Evolutionary conservation across 2,888 invertebrate species (phyloP).

Genomic region (Epiblema foenella): DNA sequence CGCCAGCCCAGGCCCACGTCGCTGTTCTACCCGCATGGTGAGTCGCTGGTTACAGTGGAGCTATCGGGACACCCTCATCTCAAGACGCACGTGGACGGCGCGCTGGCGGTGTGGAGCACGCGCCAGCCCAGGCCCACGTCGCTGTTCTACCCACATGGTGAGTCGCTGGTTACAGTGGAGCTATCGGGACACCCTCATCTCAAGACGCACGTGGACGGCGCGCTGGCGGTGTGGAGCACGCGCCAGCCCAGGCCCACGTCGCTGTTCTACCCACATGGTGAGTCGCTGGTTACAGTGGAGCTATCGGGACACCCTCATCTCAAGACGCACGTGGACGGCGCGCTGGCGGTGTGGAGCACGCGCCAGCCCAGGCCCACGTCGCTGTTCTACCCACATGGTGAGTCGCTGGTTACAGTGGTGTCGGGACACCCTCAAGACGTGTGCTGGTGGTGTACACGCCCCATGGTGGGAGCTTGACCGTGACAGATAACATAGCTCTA

Average conservation of each 20-base stretch:
- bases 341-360: slow-evolving; percentile 96
- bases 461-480: no score
- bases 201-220: slow-evolving; percentile 94
- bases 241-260: slow-evolving; percentile 86
- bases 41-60: neutral
- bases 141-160: slow-evolving; percentile 96
- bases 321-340: slow-evolving; percentile 94
- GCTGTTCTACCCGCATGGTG: slow-evolving; percentile 96
- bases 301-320: no score
- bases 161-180: neutral
- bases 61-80: no score
- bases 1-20: slow-evolving; percentile 86
- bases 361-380: slow-evolving; percentile 86
- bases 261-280: slow-evolving; percentile 96
- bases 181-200: no score
- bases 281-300: neutral
- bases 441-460: slow-evolving; percentile 95
- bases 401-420: neutral
- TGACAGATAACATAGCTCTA: no score
- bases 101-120: slow-evolving; percentile 96
- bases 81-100: slow-evolving; percentile 94
- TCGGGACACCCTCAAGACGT: slow-evolving; percentile 68
- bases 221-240: slow-evolving; percentile 96
- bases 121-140: slow-evolving; percentile 86
- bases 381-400: slow-evolving; percentile 96